Evolutionary conservation across 1,140 invertebrate genomes (phyloP).

Genomic region (Macrosteles quadrilineatus): DNA sequence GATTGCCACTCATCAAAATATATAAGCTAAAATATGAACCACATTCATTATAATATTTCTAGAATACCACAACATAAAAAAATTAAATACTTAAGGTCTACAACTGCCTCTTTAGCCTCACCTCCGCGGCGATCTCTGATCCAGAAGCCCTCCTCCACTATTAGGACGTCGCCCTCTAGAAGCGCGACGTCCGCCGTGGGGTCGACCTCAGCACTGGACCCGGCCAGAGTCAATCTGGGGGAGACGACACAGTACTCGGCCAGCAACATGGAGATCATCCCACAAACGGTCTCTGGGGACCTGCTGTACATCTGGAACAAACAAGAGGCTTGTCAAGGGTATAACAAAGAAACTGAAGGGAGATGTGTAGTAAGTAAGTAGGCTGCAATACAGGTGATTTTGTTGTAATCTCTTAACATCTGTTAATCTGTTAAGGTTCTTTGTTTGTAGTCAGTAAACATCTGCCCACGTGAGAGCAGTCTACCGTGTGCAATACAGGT

Average conservation of each 20-base stretch:
- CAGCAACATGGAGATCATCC: conserved; percentile 33
- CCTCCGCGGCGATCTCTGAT: conserved; percentile 27
- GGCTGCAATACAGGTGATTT: too few species aligned
- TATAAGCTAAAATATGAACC: too few species aligned
- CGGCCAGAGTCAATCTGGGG: conserved; percentile 47
- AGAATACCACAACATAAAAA: too few species aligned
- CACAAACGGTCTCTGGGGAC: conserved; percentile 32
- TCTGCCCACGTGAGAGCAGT: too few species aligned
- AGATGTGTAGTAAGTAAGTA: neutral
- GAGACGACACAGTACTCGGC: conserved; percentile 38
- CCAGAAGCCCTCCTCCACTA: conserved; percentile 42
- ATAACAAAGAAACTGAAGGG: neutral
- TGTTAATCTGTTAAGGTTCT: too few species aligned
- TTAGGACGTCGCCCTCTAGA: conserved; percentile 48
- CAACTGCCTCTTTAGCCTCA: neutral
- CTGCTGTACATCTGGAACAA: conserved; percentile 39
- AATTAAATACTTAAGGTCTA: too few species aligned
- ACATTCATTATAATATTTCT: too few species aligned
- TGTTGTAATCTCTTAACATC: too few species aligned
- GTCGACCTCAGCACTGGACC: conserved; percentile 48
- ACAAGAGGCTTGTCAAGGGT: too few species aligned
- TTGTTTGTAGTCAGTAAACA: too few species aligned
- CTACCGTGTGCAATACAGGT: too few species aligned
- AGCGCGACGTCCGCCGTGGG: conserved; percentile 44
- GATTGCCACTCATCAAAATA: too few species aligned